Evolutionary conservation across 1,140 invertebrate genomes (phyloP), one percentile per base, ranked within the genome.

Genomic region (Hetaerina americana): DNA sequence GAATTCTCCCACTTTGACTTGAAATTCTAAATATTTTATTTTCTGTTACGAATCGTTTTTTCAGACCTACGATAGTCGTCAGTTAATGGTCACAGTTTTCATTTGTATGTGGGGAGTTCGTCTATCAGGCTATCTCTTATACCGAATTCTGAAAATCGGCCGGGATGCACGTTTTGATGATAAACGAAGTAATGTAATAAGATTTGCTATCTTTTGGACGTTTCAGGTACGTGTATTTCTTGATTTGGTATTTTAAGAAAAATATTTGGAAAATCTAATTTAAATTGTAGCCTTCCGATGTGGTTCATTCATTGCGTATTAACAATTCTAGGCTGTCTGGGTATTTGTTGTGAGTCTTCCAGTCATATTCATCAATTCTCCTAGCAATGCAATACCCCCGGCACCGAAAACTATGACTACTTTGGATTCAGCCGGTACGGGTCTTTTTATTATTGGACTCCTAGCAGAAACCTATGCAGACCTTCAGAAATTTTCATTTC

Each of bases 271-370:
- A 26, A 10, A 68, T 22, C 18, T 67, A 74, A 26, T 40, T 70
- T 72, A n/a, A n/a, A n/a, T n/a, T n/a, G n/a, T n/a, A n/a, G n/a
- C n/a, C n/a, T n/a, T n/a, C n/a, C n/a, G n/a, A n/a, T n/a, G n/a
- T 71, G 40, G 72, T n/a, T 25, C 18, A 49, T 25, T 12, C 22
- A 25, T 28, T 18, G 22, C 28, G 40, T n/a, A n/a, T n/a, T n/a
- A n/a, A n/a, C 70, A 29, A 66, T 75, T 75, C 78, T 82, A 96
- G 91, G 93, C 92, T 66, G 81, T 95, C 66, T 96, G 94, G 94
- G 93, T 95, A n/a, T 94, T 92, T 76, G 84, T 92, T 10, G 93
- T 96, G 1, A 95, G 93, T 82, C 82, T 96, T 71, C 93, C 93
- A 26, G 92, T 96, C 18, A 95, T 96, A 67, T 92, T 95, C 70